phyloP scores from a whole-genome alignment of 2,888 invertebrate genomes.

The Lapara coniferarum region DNA sequence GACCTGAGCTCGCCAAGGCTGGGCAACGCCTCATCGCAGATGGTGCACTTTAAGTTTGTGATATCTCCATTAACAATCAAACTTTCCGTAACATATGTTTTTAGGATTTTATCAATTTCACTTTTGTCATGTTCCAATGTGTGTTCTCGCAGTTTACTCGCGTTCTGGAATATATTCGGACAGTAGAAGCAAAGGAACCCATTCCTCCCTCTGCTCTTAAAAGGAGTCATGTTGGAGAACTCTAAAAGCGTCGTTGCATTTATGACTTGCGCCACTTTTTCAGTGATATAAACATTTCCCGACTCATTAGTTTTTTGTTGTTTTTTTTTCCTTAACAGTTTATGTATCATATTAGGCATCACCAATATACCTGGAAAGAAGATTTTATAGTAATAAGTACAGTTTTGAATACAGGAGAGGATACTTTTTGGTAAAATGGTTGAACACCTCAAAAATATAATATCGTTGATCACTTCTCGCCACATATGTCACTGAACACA shows the following conservation, averaged over 20 bases:
- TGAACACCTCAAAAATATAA: too few species aligned
- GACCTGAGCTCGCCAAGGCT: conserved; percentile 59
- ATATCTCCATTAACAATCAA: conserved; percentile 68
- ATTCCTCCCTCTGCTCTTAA: conserved; percentile 59
- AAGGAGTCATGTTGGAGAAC: conserved; percentile 63
- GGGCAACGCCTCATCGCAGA: conserved; percentile 49
- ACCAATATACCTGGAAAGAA: conserved; percentile 53
- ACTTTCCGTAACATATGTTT: conserved; percentile 59
- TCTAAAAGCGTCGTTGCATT: conserved; percentile 59
- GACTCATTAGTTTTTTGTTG: conserved; percentile 25
- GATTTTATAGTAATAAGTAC: not conserved
- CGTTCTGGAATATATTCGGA: conserved; percentile 54
- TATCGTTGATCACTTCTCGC: too few species aligned
- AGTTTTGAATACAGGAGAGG: not conserved
- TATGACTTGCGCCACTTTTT: conserved; percentile 60
- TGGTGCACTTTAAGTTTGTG: conserved; percentile 57
- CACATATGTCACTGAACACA: too few species aligned
- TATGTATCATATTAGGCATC: conserved; percentile 49
- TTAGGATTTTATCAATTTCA: conserved; percentile 50
- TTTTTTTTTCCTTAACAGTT: conserved; percentile 40
- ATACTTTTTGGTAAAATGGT: not conserved
- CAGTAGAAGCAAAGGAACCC: conserved; percentile 75
- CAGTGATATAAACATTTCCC: conserved; percentile 48
- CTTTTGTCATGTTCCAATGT: conserved; percentile 48
- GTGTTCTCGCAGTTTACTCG: conserved; percentile 55